Conservation (phyloP, 2,797 vertebrate genomes). For the Crypturellus tataupa region DNA sequence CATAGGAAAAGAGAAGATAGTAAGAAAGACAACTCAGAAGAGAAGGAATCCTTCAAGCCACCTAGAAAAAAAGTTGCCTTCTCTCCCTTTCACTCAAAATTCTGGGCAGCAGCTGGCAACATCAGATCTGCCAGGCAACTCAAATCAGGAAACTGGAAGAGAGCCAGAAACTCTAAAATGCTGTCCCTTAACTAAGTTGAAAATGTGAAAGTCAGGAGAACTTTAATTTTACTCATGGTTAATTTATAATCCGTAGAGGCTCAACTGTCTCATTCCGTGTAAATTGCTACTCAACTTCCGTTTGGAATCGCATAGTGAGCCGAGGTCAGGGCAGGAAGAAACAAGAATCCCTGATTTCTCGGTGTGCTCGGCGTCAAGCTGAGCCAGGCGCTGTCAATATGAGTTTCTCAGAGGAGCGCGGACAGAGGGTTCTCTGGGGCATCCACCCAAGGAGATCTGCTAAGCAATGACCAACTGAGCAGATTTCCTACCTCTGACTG, state of each 20-base stretch:
- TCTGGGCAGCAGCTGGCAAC: constrained; percentile 24
- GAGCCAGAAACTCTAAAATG: constrained; percentile 48
- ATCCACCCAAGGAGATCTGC: not conserved
- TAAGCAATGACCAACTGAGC: not conserved
- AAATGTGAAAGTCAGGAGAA: constrained; percentile 25
- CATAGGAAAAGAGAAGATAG: not conserved
- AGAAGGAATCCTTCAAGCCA: not conserved
- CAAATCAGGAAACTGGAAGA: constrained; percentile 30
- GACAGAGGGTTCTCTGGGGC: accelerated
- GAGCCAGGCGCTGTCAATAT: not conserved
- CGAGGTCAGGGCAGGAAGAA: not conserved
- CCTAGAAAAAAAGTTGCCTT: not conserved
- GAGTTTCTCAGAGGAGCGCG: not conserved
- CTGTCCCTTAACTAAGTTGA: constrained; percentile 5
- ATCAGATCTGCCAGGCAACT: constrained; percentile 25
- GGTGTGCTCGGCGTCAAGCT: not conserved
- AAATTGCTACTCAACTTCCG: not conserved
- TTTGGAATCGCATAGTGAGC: not conserved
- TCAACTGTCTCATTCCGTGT: not conserved
- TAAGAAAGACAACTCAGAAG: not conserved
- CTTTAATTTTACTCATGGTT: not conserved
- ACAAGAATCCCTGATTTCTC: not conserved
- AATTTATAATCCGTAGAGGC: constrained; percentile 4
- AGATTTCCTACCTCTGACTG: not conserved
- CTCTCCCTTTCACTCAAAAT: not conserved